Percentiles rank a stretch among this genome's conserved stretches.
phyloP scores from a whole-genome alignment of 2,888 invertebrate species.

The Dasysyrphus albostriatus region DNA sequence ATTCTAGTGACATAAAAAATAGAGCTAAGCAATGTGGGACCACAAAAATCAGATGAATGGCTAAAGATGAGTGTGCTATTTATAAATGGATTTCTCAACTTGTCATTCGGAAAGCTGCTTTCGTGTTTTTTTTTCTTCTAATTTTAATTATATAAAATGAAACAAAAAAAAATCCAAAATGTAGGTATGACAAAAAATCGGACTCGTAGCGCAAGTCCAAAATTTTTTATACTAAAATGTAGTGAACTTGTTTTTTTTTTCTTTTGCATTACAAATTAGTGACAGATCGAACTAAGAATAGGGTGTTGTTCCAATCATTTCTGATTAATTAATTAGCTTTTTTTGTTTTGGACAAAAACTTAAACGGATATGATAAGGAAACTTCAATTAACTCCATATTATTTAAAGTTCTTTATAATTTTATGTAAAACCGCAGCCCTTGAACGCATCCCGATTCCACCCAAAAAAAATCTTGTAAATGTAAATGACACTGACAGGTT shows the following conservation, averaged over 20 bases:
- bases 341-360: background rate
- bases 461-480: constrained; percentile 35
- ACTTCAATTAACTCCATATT: background rate
- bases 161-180: constrained; percentile 18
- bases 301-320: constrained; percentile 4
- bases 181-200: constrained; percentile 25
- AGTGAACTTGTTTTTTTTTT: background rate
- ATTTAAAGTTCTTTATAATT: background rate
- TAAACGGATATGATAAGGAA: background rate
- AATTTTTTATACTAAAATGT: constrained; percentile 46
- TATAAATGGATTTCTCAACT: constrained; percentile 54
- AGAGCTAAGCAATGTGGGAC: constrained; percentile 19
- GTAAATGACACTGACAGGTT: constrained; percentile 62
- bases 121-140: constrained; percentile 26
- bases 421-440: background rate
- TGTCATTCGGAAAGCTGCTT: constrained; percentile 30
- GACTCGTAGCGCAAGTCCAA: constrained; percentile 66
- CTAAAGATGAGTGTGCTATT: constrained; percentile 22
- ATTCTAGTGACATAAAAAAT: constrained; percentile 13
- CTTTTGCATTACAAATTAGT: background rate
- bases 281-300: constrained; percentile 4
- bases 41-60: constrained; percentile 17
- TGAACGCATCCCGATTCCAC: constrained; percentile 14
- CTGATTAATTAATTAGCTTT: background rate
- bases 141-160: constrained; percentile 26